These are phyloP conservation scores for Leptinotarsa haldemani DNA, from an alignment of 2,888 invertebrate genomes.

Conservation along the genomic window DNA sequence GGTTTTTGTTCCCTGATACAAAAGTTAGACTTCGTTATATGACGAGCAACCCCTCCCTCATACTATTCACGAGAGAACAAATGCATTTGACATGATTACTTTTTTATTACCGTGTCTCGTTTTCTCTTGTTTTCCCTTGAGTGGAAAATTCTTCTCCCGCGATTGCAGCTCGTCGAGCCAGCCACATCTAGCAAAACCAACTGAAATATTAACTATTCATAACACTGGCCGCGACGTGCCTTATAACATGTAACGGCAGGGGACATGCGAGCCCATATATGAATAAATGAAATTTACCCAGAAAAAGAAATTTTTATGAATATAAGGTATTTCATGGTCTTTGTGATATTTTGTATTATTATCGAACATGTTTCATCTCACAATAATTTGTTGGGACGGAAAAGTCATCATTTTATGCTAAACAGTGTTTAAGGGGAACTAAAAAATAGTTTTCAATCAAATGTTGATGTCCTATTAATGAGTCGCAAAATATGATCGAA, in stretches of 20 bases:
- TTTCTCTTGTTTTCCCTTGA: slow-evolving; percentile 50
- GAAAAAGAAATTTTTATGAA: slow-evolving; percentile 36
- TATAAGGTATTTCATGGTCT: slow-evolving; percentile 18
- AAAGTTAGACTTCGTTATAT: slow-evolving; percentile 8
- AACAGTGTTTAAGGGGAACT: no score
- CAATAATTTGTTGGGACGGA: no score
- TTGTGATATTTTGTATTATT: neutral
- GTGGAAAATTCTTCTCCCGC: slow-evolving; percentile 50
- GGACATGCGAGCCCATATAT: slow-evolving; percentile 50
- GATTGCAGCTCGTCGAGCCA: slow-evolving; percentile 49
- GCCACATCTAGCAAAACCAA: slow-evolving; percentile 42
- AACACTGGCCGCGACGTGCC: slow-evolving; percentile 55
- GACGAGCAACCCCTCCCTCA: slow-evolving; percentile 40
- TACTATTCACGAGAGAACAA: slow-evolving; percentile 44
- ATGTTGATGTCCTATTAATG: no score
- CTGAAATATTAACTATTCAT: slow-evolving; percentile 58
- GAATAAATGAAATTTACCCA: slow-evolving; percentile 46
- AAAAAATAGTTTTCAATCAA: no score
- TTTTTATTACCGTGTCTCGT: slow-evolving; percentile 48
- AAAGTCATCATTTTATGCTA: no score
- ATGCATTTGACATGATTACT: slow-evolving; percentile 51
- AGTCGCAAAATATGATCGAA: no score
- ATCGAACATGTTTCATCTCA: no score
- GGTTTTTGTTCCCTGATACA: neutral
- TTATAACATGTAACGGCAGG: slow-evolving; percentile 24